Evolutionary conservation across 2,888 invertebrate species (phyloP).

Genomic region (Linyphia triangularis): DNA sequence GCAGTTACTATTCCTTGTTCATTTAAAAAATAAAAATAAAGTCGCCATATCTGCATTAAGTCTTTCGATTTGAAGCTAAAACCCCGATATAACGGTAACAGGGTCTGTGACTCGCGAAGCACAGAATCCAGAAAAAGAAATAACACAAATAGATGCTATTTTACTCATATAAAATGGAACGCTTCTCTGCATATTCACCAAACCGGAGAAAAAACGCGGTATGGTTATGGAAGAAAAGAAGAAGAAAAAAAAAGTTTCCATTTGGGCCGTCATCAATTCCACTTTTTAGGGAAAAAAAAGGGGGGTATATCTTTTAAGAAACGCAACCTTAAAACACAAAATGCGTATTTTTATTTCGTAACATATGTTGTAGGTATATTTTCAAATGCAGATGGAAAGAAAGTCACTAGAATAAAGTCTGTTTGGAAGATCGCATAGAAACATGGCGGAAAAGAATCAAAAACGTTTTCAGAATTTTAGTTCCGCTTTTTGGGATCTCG

Average conservation of each 20-base stretch:
- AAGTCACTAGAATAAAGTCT: slow-evolving; percentile 1
- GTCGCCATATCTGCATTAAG: no score
- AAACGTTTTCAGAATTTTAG: slow-evolving; percentile 8
- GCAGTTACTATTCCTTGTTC: no score
- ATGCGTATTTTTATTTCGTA: neutral
- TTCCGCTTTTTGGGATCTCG: no score
- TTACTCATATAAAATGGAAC: neutral
- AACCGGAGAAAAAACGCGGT: neutral
- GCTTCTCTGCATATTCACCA: neutral
- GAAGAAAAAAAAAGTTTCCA: neutral
- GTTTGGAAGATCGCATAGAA: slow-evolving; percentile 13
- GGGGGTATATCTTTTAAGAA: neutral
- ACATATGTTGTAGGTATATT: neutral
- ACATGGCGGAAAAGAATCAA: neutral
- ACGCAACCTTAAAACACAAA: slow-evolving; percentile 10
- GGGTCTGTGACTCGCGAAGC: neutral
- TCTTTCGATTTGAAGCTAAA: no score
- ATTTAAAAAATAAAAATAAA: no score
- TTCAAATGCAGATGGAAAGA: neutral
- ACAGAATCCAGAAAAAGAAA: neutral
- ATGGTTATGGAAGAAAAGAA: neutral
- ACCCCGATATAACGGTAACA: neutral
- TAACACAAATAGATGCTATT: neutral
- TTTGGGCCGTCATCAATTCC: slow-evolving; percentile 1
- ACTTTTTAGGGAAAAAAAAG: neutral